Base-by-base conservation (phyloP, 1,140 invertebrate genomes). In the Nomia melanderi region DNA sequence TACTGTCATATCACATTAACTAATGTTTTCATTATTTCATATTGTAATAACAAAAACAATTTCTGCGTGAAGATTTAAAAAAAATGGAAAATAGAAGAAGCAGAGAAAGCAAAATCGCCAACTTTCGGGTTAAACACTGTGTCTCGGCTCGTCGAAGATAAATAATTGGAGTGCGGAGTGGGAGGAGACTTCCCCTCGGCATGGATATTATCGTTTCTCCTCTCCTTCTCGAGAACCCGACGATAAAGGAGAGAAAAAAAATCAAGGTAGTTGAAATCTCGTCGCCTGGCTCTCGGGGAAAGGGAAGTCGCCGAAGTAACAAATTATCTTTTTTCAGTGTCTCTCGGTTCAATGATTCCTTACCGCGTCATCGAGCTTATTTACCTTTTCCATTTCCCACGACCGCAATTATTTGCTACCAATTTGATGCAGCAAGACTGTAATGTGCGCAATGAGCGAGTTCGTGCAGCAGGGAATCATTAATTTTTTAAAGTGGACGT, bases 271-370 rank as follows among this genome's bases (percentile, higher is more conserved):
- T 69, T 84, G 62, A 77, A 79, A 77, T 65, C 60, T 56, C 57
- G 66, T 23, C 56, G 74, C 33, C 53, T 29, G 63, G 73, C 56
- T 65, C 69, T 20, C 20, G 57, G 17, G 78, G 47, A 77, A 47
- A n/a, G n/a, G 62, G 69, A 78, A 77, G 44, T 84, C 65, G 75
- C 65, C 81, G 83, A 84, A 81, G 77, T 81, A 84, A 84, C 77
- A 83, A 84, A 83, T 84, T 84, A 84, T 84, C 77, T 83, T 29
- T 57, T 63, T 57, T 63, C 36, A 29, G 53, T 64, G 59, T 56
- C 47, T 39, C 77, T 47, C 81, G 62, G 63, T 27, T 71, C 67
- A 36, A 79, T 75, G 57, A 70, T 72, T 76, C 56, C 25, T 83
- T 79, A 36, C 78, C 81, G 54, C 82, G 53, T 71, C 81, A 25